Evolutionary conservation across 1,140 invertebrate species (phyloP), one percentile per base, ranked within the genome.

Genomic region (Catajapyx aquilonaris): DNA sequence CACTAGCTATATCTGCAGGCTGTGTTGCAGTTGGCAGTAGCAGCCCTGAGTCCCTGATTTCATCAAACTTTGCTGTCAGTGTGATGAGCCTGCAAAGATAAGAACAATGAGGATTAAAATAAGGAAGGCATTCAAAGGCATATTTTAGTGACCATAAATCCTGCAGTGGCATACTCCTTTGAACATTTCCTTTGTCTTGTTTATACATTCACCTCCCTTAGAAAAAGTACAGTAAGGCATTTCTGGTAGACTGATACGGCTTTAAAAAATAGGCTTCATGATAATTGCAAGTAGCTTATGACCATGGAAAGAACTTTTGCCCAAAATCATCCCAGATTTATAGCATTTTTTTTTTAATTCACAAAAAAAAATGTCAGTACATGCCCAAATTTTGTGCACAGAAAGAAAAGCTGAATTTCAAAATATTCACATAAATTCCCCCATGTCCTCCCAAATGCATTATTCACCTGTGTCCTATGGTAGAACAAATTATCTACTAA

Each of bases 61-160:
- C 81, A 58, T 91, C 85, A 59, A 94, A 91, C 54, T 78, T 83
- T 38, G 73, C 67, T 45, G 81, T 71, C 15, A 93, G 54, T 43
- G 70, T 51, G 38, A 66, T 70, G 55, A 87, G 41, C 53, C 68
- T 64, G 45, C 34, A 51, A 48, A 42, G 28, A 32, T 39, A 37
- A 43, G 28, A 41, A 40, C 15, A 41, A 10, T 17, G n/a, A n/a
- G 17, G 20, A 17, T 15, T 11, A 13, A 4, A 32, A 34, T 15
- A 9, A 16, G 40, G 5, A 21, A 32, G 1, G 34, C 42, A 34
- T 20, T 31, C 15, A 10, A 9, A 10, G 25, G 25, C 9, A 10
- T 28, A 10, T 28, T 28, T 28, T 28, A 10, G 9, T n/a, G 9
- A 28, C 9, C 25, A 28, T 28, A n/a, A n/a, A n/a, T n/a, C n/a